Base-by-base conservation (phyloP, 2,888 invertebrate species). In the Agapostemon virescens region DNA sequence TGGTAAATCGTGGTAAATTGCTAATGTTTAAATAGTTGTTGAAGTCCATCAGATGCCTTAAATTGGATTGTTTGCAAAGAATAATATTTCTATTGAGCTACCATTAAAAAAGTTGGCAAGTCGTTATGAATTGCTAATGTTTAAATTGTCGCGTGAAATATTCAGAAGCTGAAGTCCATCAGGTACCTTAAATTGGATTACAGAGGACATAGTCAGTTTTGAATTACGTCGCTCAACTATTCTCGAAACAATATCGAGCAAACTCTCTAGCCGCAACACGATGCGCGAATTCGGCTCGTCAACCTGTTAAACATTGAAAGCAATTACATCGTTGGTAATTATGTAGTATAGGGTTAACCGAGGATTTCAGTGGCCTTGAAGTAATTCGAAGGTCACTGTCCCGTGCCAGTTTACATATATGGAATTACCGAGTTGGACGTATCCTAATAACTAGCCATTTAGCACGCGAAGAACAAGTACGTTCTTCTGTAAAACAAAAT, bases 171-270 rank as follows among this genome's bases (percentile, higher is more conserved):
- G 15, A 40, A 52, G 23, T 52, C 52, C 23, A 5, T 26, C 7
- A 15, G 2, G 15, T 55, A 26, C 7, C 15, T 55, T 15, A 55
- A 55, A 26, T 55, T 15, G 55, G 55, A 26, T 55, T 7, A 55
- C 15, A 26, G 15, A 4, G 26, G 26, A 7, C 15, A 55, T 26
- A 55, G 26, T 26, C 15, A 55, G 26, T 26, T 26, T 26, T 17
- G 26, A 55, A 55, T 26, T 26, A 55, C 26, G 17, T 9, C 45
- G 17, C 58, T 55, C 15, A 63, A 66, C 69, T 49, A 67, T 52
- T n/a, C 26, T 30, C 26, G 52, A n/a, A 70, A 63, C 69, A 49
- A 72, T 80, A 80, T 77, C 64, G 70, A 77, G 70, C 52, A 64
- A 73, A 66, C 71, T 67, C 40, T 33, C 38, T 15, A 38, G 20